Evolutionary conservation across 2,113 vertebrate species (phyloP), one percentile per base, ranked within the genome.

Genomic region (Osmerus eperlanus): DNA sequence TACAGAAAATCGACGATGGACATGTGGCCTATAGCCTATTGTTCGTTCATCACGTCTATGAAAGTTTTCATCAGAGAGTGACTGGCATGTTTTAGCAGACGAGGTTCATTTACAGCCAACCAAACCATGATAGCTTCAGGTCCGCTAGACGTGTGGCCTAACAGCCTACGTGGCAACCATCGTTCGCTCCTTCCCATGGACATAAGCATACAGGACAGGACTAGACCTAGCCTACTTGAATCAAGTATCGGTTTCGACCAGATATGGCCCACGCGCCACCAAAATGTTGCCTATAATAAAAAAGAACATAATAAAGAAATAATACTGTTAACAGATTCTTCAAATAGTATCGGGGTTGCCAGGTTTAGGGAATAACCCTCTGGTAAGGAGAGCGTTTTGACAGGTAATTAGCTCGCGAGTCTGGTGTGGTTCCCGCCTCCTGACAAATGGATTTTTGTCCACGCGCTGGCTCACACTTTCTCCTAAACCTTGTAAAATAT

Each of bases 401-500:
- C 81, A 86, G 84, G 83, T 87, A 81, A 83, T 75, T 78, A 82
- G 78, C 78, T 89, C 81, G 79, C 82, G 79, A 68, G 71, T 82
- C 77, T 80, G 9, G 60, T 76, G 72, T 69, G 76, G 79, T 87
- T 85, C 74, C 80, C 81, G 81, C 77, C 84, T 77, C 79, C 75
- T 78, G 86, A 86, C 80, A 86, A 75, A 74, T 36, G 67, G 73
- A 86, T 69, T 78, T 83, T 85, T 85, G 80, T 87, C 80, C 86
- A 75, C 74, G 78, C 54, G 67, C 81, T 86, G 86, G 86, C 89
- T 86, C 77, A 89, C 87, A 89, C 81, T 80, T 81, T 77, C 74
- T 67, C 76, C 78, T 77, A 66, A 85, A 86, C 73, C 88, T 86
- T 81, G 86, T 89, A 83, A 90, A 89, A 85, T 81, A 77, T 76